Evolutionary conservation across 2,888 invertebrate genomes (phyloP), one percentile per base, ranked within the genome.

Genomic region (Synergus japonicus): DNA sequence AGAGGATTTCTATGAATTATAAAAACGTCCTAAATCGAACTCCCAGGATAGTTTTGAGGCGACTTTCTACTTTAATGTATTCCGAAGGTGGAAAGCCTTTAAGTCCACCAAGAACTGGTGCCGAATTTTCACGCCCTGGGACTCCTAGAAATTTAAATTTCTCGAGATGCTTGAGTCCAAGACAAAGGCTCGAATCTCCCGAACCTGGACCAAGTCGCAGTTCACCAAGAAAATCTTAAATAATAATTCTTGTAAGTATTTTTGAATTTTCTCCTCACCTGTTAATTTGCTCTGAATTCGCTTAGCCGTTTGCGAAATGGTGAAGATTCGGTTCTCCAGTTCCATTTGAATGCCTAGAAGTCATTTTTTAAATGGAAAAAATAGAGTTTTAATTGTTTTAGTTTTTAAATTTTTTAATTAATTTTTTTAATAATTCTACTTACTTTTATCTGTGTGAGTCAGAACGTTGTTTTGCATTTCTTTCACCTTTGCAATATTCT

Each of bases 291-390:
- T 93, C 87, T 94, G 93, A 83, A 94, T 91, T 88, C 93, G 93
- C 81, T 93, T 91, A 9, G 94, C 94, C 3, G 93, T 91, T 77
- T 92, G 93, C 86, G 93, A 93, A 82, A 94, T 93, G 65, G 93
- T 92, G 83, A 93, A 93, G 85, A 93, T 94, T 84, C 94, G 92
- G 46, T 92, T 92, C 83, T 95, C 95, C 90, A 95, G 89, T 89
- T 95, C 95, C 83, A 93, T 93, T 91, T 95, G 94, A 88, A 95
- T 91, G 78, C 93, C 95, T 95, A 90, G 77, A 92, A 91, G 41
- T 76, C 77, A 67, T 76, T 65, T 73, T 37, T 76, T 79, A 49
- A 58, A 54, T n/a, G 13, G 12, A 18, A 43, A 78, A 76, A 76
- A 78, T 54, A 46, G n/a, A 37, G 18, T 37, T 15, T 12, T 41